Evolutionary conservation across 1,140 invertebrate genomes (phyloP).

Genomic region (Ceratosolen solmsi): DNA sequence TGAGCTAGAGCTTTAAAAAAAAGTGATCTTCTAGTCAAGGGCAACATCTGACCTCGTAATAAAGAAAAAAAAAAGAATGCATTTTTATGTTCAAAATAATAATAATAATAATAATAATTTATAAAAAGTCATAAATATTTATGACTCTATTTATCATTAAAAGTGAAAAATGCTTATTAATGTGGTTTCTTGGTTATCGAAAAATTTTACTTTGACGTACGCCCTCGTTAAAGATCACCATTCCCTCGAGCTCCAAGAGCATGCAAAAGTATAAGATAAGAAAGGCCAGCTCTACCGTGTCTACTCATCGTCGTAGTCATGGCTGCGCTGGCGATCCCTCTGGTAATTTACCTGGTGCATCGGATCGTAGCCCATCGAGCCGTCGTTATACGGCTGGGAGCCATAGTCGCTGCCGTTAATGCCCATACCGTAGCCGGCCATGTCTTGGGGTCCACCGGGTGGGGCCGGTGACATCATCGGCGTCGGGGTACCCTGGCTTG

Average conservation of each 20-base stretch:
- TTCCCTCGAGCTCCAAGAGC: neutral
- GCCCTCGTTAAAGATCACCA: neutral
- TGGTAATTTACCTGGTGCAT: slow-evolving; percentile 82
- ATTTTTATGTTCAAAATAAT: no score
- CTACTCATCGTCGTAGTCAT: slow-evolving; percentile 54
- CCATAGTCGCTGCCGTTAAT: slow-evolving; percentile 88
- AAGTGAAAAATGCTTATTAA: no score
- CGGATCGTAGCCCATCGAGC: slow-evolving; percentile 90
- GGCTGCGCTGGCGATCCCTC: slow-evolving; percentile 52
- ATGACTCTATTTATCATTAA: no score
- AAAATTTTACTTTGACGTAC: no score
- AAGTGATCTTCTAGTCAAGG: neutral
- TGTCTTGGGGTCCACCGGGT: slow-evolving; percentile 82
- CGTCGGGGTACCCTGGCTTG: slow-evolving; percentile 88
- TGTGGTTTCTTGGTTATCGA: no score
- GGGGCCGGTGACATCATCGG: slow-evolving; percentile 95
- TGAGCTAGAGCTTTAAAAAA: no score
- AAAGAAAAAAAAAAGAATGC: no score
- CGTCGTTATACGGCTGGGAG: slow-evolving; percentile 86
- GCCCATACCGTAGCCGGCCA: slow-evolving; percentile 90
- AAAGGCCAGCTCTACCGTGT: slow-evolving; percentile 54
- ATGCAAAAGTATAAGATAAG: slow-evolving; percentile 41
- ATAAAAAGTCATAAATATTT: no score
- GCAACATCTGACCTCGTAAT: no score
- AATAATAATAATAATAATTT: no score